Conservation (phyloP, 2,113 vertebrate species). For the Columba livia region DNA sequence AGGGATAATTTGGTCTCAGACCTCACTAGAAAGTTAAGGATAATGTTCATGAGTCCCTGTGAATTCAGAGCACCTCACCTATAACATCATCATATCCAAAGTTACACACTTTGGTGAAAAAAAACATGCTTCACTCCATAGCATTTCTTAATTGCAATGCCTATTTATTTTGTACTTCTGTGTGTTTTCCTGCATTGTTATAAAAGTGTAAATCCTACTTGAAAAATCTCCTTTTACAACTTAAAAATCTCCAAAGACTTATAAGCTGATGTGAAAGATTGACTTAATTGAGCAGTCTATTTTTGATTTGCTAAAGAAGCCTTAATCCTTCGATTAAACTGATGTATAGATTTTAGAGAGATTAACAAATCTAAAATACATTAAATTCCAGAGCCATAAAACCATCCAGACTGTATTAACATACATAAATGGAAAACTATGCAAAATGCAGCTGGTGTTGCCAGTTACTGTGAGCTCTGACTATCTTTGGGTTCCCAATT, state of each 20-base stretch:
- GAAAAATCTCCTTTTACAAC: slow-evolving; percentile 50
- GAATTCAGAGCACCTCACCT: background rate
- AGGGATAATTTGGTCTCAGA: background rate
- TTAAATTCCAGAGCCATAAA: slow-evolving; percentile 35
- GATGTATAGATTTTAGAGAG: slow-evolving; percentile 54
- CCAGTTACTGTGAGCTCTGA: background rate
- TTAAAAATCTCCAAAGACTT: slow-evolving; percentile 58
- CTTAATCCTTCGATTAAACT: slow-evolving; percentile 52
- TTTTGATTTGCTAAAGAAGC: slow-evolving; percentile 63
- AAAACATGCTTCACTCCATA: rapidly evolving
- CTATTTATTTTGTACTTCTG: slow-evolving; percentile 5
- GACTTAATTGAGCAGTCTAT: slow-evolving; percentile 70
- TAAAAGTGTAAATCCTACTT: slow-evolving; percentile 41
- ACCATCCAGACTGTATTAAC: background rate
- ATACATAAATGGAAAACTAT: background rate
- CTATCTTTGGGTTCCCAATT: background rate
- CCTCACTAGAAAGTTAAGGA: background rate
- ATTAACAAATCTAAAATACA: slow-evolving; percentile 60
- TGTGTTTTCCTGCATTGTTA: background rate
- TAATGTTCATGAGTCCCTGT: rapidly evolving
- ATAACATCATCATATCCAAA: background rate
- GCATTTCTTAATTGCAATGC: background rate
- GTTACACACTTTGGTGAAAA: background rate
- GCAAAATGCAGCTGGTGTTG: background rate
- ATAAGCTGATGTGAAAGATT: slow-evolving; percentile 67